phyloP scores from a whole-genome alignment of 2,113 vertebrate species.

The Gymnarchus niloticus region DNA sequence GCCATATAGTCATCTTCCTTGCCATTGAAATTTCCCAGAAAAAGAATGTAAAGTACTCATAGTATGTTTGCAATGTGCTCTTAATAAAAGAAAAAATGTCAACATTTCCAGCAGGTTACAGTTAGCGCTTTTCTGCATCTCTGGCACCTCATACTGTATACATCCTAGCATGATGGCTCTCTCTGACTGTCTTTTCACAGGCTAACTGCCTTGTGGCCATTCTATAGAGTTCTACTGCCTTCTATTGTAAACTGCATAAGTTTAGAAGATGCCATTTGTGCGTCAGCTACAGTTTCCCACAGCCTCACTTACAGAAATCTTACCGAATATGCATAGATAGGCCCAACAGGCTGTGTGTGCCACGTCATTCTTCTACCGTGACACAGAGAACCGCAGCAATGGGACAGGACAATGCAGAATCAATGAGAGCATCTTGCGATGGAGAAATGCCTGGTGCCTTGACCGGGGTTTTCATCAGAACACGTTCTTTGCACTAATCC shows the following conservation, averaged over 20 bases:
- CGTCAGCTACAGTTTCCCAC: background rate
- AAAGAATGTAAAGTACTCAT: background rate
- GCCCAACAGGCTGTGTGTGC: background rate
- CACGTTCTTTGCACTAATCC: too few species aligned
- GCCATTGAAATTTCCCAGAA: constrained; percentile 3
- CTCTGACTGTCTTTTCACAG: background rate
- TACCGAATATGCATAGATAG: background rate
- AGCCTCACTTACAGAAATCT: background rate
- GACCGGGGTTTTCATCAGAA: too few species aligned
- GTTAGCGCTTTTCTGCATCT: background rate
- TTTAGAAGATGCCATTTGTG: background rate
- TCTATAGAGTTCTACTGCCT: background rate
- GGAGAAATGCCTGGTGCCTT: too few species aligned
- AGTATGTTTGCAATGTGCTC: background rate
- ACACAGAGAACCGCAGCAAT: background rate
- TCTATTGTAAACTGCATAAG: background rate
- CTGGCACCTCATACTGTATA: background rate
- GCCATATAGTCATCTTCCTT: background rate
- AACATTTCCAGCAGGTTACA: background rate
- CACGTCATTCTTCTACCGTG: background rate
- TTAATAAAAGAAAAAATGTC: background rate
- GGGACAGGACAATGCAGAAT: background rate
- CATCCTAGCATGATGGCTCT: background rate
- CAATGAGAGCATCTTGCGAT: too few species aligned
- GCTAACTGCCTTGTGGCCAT: constrained; percentile 5